Evolutionary conservation across 2,797 vertebrate species (phyloP).

Genomic region (Macropus fuliginosus): DNA sequence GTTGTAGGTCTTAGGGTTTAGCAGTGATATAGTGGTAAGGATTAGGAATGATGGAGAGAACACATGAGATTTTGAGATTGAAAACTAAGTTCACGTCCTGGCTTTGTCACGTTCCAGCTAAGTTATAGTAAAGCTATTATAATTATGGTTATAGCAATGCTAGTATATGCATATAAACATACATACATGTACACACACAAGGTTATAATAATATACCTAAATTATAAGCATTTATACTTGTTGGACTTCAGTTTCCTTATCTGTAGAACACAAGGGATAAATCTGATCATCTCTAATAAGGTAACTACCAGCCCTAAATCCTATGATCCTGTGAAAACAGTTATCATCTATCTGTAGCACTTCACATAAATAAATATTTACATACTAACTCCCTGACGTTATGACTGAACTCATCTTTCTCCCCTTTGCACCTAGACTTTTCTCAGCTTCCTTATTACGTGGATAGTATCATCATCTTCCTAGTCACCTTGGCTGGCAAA

Average conservation of each 20-base stretch:
- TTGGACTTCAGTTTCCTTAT: neutral
- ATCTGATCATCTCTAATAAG: neutral
- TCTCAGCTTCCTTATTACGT: neutral
- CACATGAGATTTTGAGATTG: neutral
- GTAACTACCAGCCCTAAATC: neutral
- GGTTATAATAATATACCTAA: neutral
- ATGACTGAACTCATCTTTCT: neutral
- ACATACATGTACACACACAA: too few species aligned
- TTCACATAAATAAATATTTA: neutral
- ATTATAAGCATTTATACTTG: neutral
- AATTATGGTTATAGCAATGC: neutral
- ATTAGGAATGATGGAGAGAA: neutral
- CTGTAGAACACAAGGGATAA: neutral
- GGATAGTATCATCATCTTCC: neutral
- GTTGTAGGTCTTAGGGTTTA: neutral
- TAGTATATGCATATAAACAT: too few species aligned
- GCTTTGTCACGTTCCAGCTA: neutral
- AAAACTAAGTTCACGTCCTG: neutral
- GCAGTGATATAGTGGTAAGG: neutral
- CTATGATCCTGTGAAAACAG: neutral
- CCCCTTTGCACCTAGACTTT: rapidly evolving
- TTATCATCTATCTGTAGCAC: neutral
- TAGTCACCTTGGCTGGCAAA: neutral
- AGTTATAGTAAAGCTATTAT: neutral
- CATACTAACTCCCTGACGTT: neutral